A percentile compares a stretch with the other conserved stretches of the same genome.
These are phyloP conservation scores for Turritopsis rubra DNA, from an alignment of 30 jellyfish, hydroid and myxozoan species.

Conservation along the genomic window DNA sequence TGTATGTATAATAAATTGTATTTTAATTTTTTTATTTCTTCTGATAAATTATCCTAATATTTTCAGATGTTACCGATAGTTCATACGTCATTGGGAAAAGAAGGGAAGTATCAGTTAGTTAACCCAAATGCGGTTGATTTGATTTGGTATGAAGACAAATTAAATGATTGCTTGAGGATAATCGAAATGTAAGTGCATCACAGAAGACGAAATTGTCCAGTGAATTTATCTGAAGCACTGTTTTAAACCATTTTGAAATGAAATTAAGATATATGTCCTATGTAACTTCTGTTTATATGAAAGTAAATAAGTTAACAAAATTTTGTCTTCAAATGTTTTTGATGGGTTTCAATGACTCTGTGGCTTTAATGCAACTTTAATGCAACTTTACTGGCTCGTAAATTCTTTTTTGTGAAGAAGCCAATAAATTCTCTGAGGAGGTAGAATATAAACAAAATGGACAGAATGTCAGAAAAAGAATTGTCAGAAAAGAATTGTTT, in stretches of 20 bases:
- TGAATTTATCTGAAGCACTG: not conserved
- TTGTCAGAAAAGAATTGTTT: too few species aligned
- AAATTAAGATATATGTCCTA: too few species aligned
- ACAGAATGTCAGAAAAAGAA: too few species aligned
- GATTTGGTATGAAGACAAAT: slow-evolving; percentile 59
- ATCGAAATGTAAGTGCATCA: slow-evolving; percentile 38
- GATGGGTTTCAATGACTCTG: too few species aligned
- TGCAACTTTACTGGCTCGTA: too few species aligned
- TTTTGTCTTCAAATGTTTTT: too few species aligned
- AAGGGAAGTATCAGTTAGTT: slow-evolving; percentile 59
- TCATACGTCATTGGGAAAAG: slow-evolving; percentile 54
- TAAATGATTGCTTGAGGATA: slow-evolving; percentile 28
- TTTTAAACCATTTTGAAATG: too few species aligned
- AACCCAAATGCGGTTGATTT: slow-evolving; percentile 85
- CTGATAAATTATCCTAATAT: not conserved
- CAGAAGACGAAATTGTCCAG: not conserved
- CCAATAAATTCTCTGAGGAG: too few species aligned
- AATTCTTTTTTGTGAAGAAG: too few species aligned
- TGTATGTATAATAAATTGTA: not conserved
- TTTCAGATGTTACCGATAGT: slow-evolving; percentile 75
- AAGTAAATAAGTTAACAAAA: not conserved
- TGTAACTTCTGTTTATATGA: too few species aligned
- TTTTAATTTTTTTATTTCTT: not conserved
- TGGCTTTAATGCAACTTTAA: too few species aligned
- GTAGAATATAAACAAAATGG: too few species aligned